Conservation (phyloP, 2,888 invertebrate genomes). For the Loripinus fragilis region DNA sequence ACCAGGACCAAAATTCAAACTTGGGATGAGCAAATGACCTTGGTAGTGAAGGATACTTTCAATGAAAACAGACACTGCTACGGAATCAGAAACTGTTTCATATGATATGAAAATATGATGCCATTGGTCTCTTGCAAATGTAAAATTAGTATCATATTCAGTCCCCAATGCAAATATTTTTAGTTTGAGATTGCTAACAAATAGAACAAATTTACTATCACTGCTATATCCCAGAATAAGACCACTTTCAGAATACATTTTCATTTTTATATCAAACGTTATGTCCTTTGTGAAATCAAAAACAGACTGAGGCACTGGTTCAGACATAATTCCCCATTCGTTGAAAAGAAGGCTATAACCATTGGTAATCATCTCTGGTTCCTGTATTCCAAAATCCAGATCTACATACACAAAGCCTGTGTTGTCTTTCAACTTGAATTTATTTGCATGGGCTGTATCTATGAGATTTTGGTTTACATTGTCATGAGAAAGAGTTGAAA, state of each 20-base stretch:
- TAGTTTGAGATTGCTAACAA: not conserved
- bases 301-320: conserved; percentile 20
- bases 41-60: conserved; percentile 7
- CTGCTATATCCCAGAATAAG: conserved; percentile 53
- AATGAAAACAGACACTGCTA: conserved; percentile 26
- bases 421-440: conserved; percentile 11
- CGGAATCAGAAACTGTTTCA: conserved; percentile 12
- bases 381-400: conserved; percentile 26
- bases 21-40: not conserved
- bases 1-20: conserved; percentile 28
- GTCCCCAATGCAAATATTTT: not conserved
- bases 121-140: conserved; percentile 40
- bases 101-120: conserved; percentile 57
- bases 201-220: conserved; percentile 33
- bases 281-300: conserved; percentile 12
- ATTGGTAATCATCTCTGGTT: conserved; percentile 38
- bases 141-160: conserved; percentile 39
- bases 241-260: conserved; percentile 28
- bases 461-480: conserved; percentile 38
- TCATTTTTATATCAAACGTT: conserved; percentile 41
- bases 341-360: conserved; percentile 58
- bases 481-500: conserved; percentile 27
- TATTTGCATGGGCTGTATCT: conserved; percentile 35
- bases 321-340: conserved; percentile 55
- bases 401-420: conserved; percentile 35